These are phyloP conservation scores for Steatornis caripensis DNA, from an alignment of 2,113 vertebrate genomes.

Conservation along the genomic window DNA sequence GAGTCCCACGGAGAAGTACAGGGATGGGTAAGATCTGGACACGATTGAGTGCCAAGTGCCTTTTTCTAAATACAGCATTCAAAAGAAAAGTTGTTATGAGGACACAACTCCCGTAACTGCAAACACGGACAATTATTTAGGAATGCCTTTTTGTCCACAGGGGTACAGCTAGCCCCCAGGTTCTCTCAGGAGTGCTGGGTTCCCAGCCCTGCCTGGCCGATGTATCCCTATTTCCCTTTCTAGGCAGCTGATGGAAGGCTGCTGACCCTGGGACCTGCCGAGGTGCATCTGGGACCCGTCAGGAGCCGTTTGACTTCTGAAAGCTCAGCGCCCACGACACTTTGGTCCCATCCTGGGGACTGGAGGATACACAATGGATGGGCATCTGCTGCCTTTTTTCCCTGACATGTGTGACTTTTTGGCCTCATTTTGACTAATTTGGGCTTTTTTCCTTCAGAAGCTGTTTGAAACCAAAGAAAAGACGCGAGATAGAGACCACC, in stretches of 20 bases:
- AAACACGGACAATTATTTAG: not conserved
- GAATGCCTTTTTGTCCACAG: not conserved
- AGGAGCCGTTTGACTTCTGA: accelerated
- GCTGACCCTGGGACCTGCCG: not conserved
- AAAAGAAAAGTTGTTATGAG: not conserved
- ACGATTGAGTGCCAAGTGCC: not conserved
- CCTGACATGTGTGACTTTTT: accelerated
- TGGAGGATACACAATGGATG: accelerated
- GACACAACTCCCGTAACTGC: not conserved
- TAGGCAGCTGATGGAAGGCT: not conserved
- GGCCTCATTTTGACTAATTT: not conserved
- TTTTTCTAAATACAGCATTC: not conserved
- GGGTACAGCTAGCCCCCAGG: accelerated
- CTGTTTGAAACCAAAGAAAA: not conserved
- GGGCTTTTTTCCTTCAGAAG: not conserved
- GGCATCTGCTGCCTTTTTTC: not conserved
- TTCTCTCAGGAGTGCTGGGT: not conserved
- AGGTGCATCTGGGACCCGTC: not conserved
- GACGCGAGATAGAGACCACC: not conserved
- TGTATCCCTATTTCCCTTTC: accelerated
- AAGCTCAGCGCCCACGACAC: accelerated
- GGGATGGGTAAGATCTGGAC: not conserved
- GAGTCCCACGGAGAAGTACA: accelerated
- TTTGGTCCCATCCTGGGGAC: not conserved
- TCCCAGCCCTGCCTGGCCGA: accelerated